Percentiles rank a stretch among this genome's conserved stretches.
phyloP scores from a whole-genome alignment of 1,140 invertebrate species.

The Steinernema khuongi region DNA sequence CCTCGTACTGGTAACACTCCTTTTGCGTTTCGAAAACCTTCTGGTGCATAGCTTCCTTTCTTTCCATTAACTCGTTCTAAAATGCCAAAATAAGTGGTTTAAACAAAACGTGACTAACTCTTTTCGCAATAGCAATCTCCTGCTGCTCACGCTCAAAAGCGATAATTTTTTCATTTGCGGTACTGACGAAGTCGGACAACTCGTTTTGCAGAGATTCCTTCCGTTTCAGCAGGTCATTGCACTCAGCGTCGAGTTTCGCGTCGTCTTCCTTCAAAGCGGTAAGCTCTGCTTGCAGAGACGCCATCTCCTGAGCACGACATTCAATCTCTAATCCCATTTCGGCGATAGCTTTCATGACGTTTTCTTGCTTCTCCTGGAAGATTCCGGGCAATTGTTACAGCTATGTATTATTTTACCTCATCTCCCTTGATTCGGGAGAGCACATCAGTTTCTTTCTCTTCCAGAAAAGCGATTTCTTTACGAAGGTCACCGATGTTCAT shows the following conservation, averaged over 20 bases:
- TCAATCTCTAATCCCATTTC: not conserved
- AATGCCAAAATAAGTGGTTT: not conserved
- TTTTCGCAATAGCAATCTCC: not conserved
- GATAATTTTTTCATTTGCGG: not conserved
- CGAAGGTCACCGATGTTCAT: not conserved
- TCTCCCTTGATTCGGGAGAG: not conserved
- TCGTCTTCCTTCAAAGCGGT: not conserved
- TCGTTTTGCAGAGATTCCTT: conserved; percentile 2
- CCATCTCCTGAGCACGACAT: not conserved
- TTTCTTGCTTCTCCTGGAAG: not conserved
- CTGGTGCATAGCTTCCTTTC: not conserved
- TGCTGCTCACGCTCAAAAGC: not conserved
- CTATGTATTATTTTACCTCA: not conserved
- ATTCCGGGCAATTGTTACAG: too few species aligned
- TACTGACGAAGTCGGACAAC: not conserved
- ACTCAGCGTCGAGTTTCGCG: not conserved
- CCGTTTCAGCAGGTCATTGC: not conserved
- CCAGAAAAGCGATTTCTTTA: not conserved
- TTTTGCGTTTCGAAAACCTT: not conserved
- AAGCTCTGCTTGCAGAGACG: not conserved
- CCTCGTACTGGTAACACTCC: not conserved
- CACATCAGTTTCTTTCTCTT: not conserved
- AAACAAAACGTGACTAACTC: not conserved
- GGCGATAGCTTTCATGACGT: not conserved
- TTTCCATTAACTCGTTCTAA: not conserved